Conservation (phyloP, 2,888 invertebrate genomes). For the Sisyra nigra region DNA sequence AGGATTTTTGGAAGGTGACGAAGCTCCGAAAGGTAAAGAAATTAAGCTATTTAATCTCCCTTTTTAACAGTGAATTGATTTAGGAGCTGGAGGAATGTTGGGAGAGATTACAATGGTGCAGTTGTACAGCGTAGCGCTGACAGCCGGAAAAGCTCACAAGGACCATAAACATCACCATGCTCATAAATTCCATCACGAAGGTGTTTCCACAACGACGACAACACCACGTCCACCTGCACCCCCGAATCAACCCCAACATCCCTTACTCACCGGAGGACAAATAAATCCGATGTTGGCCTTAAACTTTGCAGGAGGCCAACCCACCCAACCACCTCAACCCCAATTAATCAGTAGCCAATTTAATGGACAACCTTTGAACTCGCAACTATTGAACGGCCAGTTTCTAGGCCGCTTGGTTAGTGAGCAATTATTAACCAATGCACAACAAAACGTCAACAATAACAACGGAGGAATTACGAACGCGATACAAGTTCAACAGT, state of each 20-base stretch:
- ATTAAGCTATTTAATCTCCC: too few relatives aligned
- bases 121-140: constrained; percentile 62
- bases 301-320: constrained; percentile 29
- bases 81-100: constrained; percentile 45
- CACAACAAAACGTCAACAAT: background rate
- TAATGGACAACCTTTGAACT: constrained; percentile 34
- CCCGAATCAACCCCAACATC: constrained; percentile 32
- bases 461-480: background rate
- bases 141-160: constrained; percentile 73
- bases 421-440: constrained; percentile 13
- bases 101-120: constrained; percentile 70
- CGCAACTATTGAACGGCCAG: constrained; percentile 48
- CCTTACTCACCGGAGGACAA: constrained; percentile 43
- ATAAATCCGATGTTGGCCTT: constrained; percentile 39
- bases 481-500: background rate
- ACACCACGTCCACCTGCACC: constrained; percentile 39
- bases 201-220: constrained; percentile 40
- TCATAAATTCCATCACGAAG: constrained; percentile 62
- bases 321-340: constrained; percentile 22
- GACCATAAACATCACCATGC: constrained; percentile 80
- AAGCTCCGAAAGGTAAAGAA: constrained; percentile 32
- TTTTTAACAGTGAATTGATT: constrained; percentile 11
- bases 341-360: constrained; percentile 23
- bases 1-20: constrained; percentile 34
- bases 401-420: constrained; percentile 27